Base-by-base conservation (phyloP, 2,113 vertebrate genomes). In the Isichthys henryi region DNA sequence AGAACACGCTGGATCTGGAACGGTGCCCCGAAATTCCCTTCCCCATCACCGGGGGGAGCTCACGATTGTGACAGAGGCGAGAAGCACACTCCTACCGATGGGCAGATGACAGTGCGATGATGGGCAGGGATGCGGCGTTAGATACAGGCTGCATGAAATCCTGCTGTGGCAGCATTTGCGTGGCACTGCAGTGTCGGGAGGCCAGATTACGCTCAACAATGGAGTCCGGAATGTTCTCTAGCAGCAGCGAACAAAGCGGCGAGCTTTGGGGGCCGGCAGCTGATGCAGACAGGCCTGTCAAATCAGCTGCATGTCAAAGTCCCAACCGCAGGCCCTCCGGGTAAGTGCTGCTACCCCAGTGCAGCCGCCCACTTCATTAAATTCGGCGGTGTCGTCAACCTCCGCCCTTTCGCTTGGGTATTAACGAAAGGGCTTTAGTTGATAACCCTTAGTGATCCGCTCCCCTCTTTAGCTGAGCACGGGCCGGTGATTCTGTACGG, bases 401-500 rank as follows among this genome's bases (percentile, higher is more conserved):
- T 48, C 7, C 17, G 31, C 77, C 39, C 35, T 8, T 82, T 45
- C 4, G 35, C 39, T 39, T 39, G 19, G 77, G 35, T 82, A 77
- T 8, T 43, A 43, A 21, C 31, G 5, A 39, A 19, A 80, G 35
- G 19, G 39, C 35, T 82, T 2, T 39, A 82, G 31, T 11, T 31
- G n/a, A 9, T 4, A 15, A 31, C 31, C 70, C 23, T 7, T 46
- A 6, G 48, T 5, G 3, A n/a, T 46, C 5, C 31, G 50, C 49
- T 23, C 45, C 7, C 62, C 89, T 50, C 45, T n/a, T 86, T 53
- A 80, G 46, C 52, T 88, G 48, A 23, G 49, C 10, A 52, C 17
- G 80, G 89, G 35, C 88, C 74, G 88, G 88, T 90, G 58, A 90
- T 90, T 90, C 83, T 62, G 80, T 9, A 19, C 53, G 43, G 46